Evolutionary conservation across 2,797 vertebrate genomes (phyloP).

Genomic region (Spinus pinus): DNA sequence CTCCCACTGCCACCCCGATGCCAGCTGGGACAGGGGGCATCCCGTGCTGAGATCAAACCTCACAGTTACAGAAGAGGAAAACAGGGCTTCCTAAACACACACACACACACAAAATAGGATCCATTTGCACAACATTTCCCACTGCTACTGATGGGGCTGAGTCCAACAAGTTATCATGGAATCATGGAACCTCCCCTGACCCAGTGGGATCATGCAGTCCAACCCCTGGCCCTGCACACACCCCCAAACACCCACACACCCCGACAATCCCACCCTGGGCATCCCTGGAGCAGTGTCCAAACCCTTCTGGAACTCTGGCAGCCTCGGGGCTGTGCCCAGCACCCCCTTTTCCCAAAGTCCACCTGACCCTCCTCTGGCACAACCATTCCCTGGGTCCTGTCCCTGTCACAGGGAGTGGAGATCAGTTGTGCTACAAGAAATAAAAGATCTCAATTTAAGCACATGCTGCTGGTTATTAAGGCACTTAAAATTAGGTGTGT

Average conservation of each 20-base stretch:
- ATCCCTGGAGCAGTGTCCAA: not conserved
- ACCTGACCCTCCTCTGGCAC: not conserved
- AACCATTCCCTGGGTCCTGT: not conserved
- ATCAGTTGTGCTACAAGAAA: not conserved
- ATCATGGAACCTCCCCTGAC: not conserved
- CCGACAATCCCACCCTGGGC: not conserved
- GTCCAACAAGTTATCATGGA: not conserved
- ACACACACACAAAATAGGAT: not conserved
- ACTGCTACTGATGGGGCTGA: not conserved
- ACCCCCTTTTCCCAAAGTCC: not conserved
- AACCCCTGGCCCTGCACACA: fast-evolving
- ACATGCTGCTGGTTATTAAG: not conserved
- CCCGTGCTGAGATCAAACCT: not conserved
- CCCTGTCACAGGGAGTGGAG: not conserved
- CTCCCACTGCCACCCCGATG: not conserved
- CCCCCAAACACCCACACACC: no score
- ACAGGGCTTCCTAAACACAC: not conserved
- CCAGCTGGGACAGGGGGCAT: not conserved
- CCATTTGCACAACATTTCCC: not conserved
- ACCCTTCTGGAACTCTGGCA: not conserved
- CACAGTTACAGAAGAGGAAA: not conserved
- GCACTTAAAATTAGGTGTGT: not conserved
- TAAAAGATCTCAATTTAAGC: not conserved
- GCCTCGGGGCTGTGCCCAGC: fast-evolving
- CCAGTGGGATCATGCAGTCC: not conserved